Conservation (phyloP, 2,797 vertebrate genomes). For the Brachymystax lenok region DNA sequence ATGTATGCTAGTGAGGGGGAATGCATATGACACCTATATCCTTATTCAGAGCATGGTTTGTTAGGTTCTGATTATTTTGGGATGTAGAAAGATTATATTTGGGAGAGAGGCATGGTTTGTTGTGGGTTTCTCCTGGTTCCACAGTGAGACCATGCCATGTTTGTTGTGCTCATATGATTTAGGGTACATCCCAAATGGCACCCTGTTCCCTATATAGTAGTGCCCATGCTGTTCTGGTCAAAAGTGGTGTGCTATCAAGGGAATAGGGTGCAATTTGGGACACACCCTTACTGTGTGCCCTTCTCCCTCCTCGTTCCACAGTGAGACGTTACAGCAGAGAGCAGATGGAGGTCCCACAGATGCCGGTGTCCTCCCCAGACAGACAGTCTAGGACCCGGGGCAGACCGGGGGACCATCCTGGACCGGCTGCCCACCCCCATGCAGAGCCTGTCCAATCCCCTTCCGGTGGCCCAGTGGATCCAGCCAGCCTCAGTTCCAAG, state of each 20-base stretch:
- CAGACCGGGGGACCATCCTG: constrained; percentile 65
- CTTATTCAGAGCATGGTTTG: not conserved
- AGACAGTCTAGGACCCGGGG: constrained; percentile 75
- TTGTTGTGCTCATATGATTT: not conserved
- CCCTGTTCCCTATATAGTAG: not conserved
- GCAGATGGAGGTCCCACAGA: constrained; percentile 72
- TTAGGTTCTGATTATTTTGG: not conserved
- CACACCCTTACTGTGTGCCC: not conserved
- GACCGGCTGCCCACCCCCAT: constrained; percentile 64
- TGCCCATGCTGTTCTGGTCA: not conserved
- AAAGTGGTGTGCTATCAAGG: not conserved
- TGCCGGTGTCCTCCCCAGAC: constrained; percentile 75
- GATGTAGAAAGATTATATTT: not conserved
- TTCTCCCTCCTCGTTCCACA: constrained; percentile 35
- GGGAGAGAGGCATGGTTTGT: not conserved
- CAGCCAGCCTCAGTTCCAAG: constrained; percentile 83
- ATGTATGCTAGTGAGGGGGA: not conserved
- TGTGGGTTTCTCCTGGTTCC: not conserved
- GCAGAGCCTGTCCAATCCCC: constrained; percentile 51
- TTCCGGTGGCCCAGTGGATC: constrained; percentile 72
- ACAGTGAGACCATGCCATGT: constrained; percentile 71
- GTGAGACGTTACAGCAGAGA: constrained; percentile 87
- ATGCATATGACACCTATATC: not conserved
- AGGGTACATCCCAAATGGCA: not conserved
- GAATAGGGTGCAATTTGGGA: not conserved